phyloP scores from a whole-genome alignment of 2,113 vertebrate species.

The Phalacrocorax aristotelis region DNA sequence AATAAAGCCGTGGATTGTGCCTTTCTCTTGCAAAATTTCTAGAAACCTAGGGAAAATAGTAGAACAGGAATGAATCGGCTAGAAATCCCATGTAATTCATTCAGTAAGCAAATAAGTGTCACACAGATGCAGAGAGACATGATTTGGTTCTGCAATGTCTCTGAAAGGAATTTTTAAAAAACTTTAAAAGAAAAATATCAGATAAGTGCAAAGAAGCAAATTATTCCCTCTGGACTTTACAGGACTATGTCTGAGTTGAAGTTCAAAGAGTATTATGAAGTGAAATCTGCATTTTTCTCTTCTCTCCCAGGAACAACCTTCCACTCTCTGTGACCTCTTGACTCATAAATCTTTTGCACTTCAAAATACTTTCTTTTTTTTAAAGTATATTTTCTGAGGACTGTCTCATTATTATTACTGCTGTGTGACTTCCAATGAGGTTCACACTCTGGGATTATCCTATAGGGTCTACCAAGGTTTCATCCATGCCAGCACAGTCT shows the following conservation, averaged over 20 bases:
- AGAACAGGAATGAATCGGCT: background rate
- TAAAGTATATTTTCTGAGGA: background rate
- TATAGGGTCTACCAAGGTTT: background rate
- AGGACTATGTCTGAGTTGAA: background rate
- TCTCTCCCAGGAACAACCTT: background rate
- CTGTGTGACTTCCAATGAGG: background rate
- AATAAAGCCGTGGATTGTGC: slow-evolving; percentile 4
- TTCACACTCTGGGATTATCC: background rate
- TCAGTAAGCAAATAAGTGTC: slow-evolving; percentile 5
- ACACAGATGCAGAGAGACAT: background rate
- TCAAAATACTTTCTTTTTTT: background rate
- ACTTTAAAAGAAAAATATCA: background rate
- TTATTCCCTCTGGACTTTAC: background rate
- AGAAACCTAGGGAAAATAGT: background rate
- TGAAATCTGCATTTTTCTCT: background rate
- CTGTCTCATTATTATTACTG: background rate
- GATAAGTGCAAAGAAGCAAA: background rate
- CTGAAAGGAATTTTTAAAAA: background rate
- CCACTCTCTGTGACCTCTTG: background rate
- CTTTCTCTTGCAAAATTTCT: slow-evolving; percentile 14
- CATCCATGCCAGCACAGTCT: background rate
- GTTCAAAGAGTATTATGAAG: background rate
- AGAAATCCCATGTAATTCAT: slow-evolving; percentile 32
- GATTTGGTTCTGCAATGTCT: background rate
- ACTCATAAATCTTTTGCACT: background rate